phyloP scores from a whole-genome alignment of 2,888 invertebrate species.

The Tenthredo amoena region DNA sequence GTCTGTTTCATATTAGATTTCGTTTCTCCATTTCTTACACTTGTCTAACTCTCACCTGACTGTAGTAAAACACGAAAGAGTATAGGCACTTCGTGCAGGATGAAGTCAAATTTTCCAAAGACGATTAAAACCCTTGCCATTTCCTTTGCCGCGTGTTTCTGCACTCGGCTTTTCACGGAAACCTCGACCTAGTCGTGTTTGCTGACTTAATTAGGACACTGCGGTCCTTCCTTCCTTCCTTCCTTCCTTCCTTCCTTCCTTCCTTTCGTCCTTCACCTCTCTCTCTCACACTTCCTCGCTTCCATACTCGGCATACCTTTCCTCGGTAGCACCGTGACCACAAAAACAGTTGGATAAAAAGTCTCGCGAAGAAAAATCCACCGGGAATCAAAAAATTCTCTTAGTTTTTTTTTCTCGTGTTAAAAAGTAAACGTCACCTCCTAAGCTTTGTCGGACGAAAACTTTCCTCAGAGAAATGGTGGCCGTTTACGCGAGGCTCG shows the following conservation, averaged over 20 bases:
- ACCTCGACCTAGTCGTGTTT: slow-evolving; percentile 33
- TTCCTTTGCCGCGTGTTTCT: slow-evolving; percentile 2
- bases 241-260: not conserved
- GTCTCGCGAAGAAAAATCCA: not conserved
- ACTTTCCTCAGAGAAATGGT: not conserved
- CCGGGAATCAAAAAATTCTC: not conserved
- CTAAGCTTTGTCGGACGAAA: not conserved
- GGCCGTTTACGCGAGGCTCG: not conserved
- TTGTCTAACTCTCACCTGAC: not conserved
- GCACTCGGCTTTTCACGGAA: not conserved
- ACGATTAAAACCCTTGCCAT: slow-evolving; percentile 29
- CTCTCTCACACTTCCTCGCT: not conserved
- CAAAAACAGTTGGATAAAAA: not conserved
- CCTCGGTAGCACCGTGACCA: not conserved
- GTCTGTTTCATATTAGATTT: not conserved
- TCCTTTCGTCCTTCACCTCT: not conserved
- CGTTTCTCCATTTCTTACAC: not conserved
- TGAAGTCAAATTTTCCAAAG: slow-evolving; percentile 37
- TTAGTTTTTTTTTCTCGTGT: not conserved
- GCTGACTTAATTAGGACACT: slow-evolving; percentile 41
- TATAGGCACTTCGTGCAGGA: not conserved
- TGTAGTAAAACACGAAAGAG: not conserved
- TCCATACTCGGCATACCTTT: not conserved
- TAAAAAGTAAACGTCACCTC: slow-evolving; percentile 15
- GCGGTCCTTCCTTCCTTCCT: slow-evolving; percentile 33